Evolutionary conservation across 2,113 vertebrate species (phyloP).

Genomic region (Caretta caretta): DNA sequence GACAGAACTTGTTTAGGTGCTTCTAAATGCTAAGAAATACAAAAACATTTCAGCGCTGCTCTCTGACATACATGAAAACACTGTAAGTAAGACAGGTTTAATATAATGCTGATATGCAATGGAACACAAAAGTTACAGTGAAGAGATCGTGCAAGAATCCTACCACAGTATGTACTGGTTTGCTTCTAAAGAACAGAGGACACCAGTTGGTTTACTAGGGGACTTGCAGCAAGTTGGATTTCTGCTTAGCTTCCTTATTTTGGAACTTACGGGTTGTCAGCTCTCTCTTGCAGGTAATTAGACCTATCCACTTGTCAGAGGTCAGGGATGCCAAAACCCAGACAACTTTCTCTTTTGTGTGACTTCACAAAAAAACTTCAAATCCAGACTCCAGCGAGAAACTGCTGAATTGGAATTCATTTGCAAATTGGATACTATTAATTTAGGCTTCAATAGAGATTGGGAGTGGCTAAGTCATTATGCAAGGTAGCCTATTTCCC

Average conservation of each 20-base stretch:
- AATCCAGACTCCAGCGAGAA: too few relatives aligned
- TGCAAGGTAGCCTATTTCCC: too few relatives aligned
- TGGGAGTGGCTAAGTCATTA: too few relatives aligned
- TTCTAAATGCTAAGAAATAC: neutral
- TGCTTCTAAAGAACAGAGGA: neutral
- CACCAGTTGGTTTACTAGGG: neutral
- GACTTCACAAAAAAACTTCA: neutral
- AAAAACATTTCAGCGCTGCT: fast-evolving
- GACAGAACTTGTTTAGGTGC: fast-evolving
- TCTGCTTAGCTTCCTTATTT: neutral
- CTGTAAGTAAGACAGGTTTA: neutral
- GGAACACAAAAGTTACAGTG: neutral
- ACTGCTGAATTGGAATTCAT: too few relatives aligned
- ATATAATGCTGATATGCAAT: neutral
- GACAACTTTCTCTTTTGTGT: neutral
- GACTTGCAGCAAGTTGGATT: neutral
- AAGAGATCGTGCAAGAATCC: neutral
- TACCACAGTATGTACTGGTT: neutral
- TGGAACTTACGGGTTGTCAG: neutral
- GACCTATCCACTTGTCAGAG: neutral
- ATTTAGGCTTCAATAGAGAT: too few relatives aligned
- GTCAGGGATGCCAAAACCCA: neutral
- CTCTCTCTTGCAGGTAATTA: neutral
- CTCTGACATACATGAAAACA: neutral
- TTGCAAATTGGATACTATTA: too few relatives aligned